Evolutionary conservation across 2,113 vertebrate species (phyloP), one percentile per base, ranked within the genome.

Genomic region (Labeo rohita): DNA sequence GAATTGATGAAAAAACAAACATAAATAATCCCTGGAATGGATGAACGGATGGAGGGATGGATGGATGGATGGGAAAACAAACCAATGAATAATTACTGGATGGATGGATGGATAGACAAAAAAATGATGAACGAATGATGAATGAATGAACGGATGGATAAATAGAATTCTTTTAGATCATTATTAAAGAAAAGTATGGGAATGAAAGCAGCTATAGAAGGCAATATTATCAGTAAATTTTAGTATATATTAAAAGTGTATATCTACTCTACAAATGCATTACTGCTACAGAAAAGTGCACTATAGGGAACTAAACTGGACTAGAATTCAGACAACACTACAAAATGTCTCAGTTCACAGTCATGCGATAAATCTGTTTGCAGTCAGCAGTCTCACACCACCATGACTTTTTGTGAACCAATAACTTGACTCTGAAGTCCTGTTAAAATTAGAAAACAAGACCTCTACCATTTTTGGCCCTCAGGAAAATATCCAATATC

Each of bases 381-480:
- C 45, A 49, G 72, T 23, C 21, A 10, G 43, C 21, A 23, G 45
- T 49, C 72, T 74, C 11, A 74, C 72, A 75, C 70, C 70, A 45
- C 18, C 18, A 8, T 73, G 39, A 11, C 70, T 73, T 45, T 21
- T 4, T 28, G 23, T 81, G 79, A 65, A 81, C 43, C 79, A 49
- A 66, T 8, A 49, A 47, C 79, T 81, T 49, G 54, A 79, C 76
- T 39, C 45, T 79, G 54, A 39, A 39, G 34, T 79, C 18, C 34
- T 43, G 76, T 43, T 61, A 63, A 28, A 81, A 23, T 80, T 23
- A 15, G 36, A 80, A 80, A 61, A 61, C 77, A 80, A 23, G 56
- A 63, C 78, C 21, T 63, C 39, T 63, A 80, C 43, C 43, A 49
- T 49, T 66, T 28, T 15, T 49, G 59, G 56, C 78, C 39, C 59